A percentile compares a stretch with the other conserved stretches of the same genome.
phyloP scores from a whole-genome alignment of 53 echinoderm and acorn worm genomes.

The Arbacia lixula region DNA sequence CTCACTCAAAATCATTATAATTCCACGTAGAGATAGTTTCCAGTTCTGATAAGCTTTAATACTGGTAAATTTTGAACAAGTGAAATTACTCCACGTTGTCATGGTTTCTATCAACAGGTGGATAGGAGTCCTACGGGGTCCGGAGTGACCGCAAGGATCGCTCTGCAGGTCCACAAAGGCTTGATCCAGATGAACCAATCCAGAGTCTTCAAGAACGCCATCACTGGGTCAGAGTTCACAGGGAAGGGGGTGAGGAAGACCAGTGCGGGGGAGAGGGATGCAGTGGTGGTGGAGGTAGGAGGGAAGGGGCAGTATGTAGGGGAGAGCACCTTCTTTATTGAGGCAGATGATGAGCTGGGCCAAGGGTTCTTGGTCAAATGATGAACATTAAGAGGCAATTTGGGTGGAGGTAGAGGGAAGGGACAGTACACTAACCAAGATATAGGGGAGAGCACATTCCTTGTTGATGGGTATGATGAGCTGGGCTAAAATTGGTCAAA shows the following conservation, averaged over 20 bases:
- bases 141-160: constrained; percentile 86
- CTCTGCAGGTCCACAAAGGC: constrained; percentile 81
- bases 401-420: no score
- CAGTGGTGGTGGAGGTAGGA: constrained; percentile 83
- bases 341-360: constrained; percentile 75
- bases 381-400: no score
- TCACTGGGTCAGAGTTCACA: constrained; percentile 68
- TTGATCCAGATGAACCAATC: constrained; percentile 69
- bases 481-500: no score
- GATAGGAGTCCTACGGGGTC: constrained; percentile 90
- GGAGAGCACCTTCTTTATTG: constrained; percentile 69
- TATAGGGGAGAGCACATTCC: no score
- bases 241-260: constrained; percentile 64
- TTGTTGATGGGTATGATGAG: no score
- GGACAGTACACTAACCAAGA: no score
- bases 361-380: constrained; percentile 77
- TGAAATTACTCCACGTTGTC: no score
- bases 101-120: constrained; percentile 72
- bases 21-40: no score
- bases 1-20: no score
- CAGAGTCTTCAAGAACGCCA: constrained; percentile 70
- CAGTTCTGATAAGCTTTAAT: no score
- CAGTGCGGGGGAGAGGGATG: constrained; percentile 76
- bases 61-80: no score
- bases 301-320: constrained; percentile 83